A percentile compares a stretch with the other conserved stretches of the same genome.
Conservation (phyloP, 2,888 invertebrate genomes). For the Digitonthophagus gazella region DNA sequence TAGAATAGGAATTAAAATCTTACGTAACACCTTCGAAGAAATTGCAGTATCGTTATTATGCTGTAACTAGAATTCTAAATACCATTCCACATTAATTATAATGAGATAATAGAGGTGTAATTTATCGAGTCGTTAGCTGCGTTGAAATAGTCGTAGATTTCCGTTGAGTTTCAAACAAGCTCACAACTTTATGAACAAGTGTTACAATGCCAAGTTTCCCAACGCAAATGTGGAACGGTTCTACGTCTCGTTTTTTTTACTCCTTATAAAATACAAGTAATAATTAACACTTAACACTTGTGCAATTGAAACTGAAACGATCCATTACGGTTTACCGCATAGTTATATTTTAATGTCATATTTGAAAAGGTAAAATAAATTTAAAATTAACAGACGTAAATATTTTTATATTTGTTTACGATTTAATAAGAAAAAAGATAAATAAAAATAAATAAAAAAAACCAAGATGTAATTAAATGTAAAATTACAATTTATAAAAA, state of each 20-base stretch:
- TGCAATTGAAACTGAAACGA: neutral
- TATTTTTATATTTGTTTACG: neutral
- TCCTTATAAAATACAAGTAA: too few relatives aligned
- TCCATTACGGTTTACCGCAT: neutral
- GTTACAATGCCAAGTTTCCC: neutral
- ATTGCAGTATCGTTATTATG: neutral
- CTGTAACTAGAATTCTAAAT: neutral
- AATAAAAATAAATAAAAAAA: neutral
- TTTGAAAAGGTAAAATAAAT: neutral
- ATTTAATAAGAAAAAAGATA: neutral
- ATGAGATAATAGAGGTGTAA: neutral
- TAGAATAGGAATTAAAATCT: neutral
- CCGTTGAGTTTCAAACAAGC: neutral
- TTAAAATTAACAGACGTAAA: neutral
- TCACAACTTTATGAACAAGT: neutral
- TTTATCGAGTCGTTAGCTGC: too few relatives aligned
- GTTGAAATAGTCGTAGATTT: neutral
- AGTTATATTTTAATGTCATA: neutral
- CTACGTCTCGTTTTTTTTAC: neutral
- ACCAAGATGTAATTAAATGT: too few relatives aligned
- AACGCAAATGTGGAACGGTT: neutral
- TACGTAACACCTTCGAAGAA: neutral
- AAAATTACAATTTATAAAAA: too few relatives aligned
- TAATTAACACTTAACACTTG: neutral
- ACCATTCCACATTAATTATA: neutral